Percentiles rank a stretch among this genome's conserved stretches.
Evolutionary conservation across 2,888 invertebrate genomes (phyloP).

Genomic region (Cerceris ruficornis): DNA sequence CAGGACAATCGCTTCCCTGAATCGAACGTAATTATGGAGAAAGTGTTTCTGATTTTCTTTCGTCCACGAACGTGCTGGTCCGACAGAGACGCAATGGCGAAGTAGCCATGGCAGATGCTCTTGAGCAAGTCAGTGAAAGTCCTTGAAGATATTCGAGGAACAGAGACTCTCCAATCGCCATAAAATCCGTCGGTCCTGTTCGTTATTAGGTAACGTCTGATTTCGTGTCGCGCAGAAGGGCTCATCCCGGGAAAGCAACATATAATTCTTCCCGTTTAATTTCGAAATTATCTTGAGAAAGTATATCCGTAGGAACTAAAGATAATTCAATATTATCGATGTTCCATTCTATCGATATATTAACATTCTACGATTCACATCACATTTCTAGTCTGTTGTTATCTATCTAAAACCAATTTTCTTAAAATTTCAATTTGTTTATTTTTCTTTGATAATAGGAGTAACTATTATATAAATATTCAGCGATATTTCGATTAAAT

Average conservation of each 20-base stretch:
- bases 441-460: too few species aligned
- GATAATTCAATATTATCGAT: too few species aligned
- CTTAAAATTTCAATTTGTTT: too few species aligned
- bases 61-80: conserved; percentile 57
- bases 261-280: not conserved
- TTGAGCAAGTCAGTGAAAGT: conserved; percentile 77
- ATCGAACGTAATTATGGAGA: conserved; percentile 73
- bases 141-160: conserved; percentile 50
- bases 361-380: too few species aligned
- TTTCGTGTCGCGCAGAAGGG: conserved; percentile 27
- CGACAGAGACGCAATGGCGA: conserved; percentile 52
- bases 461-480: too few species aligned
- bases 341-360: too few species aligned
- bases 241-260: not conserved
- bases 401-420: too few species aligned
- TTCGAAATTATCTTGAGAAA: conserved; percentile 4
- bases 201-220: conserved; percentile 57
- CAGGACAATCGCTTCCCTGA: conserved; percentile 62
- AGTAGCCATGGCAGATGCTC: conserved; percentile 66
- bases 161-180: conserved; percentile 31
- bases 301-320: not conserved
- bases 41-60: conserved; percentile 73
- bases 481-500: too few species aligned
- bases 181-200: conserved; percentile 37
- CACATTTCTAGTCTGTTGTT: too few species aligned